Conservation (phyloP, 1,140 invertebrate genomes). For the Vanessa atalanta region DNA sequence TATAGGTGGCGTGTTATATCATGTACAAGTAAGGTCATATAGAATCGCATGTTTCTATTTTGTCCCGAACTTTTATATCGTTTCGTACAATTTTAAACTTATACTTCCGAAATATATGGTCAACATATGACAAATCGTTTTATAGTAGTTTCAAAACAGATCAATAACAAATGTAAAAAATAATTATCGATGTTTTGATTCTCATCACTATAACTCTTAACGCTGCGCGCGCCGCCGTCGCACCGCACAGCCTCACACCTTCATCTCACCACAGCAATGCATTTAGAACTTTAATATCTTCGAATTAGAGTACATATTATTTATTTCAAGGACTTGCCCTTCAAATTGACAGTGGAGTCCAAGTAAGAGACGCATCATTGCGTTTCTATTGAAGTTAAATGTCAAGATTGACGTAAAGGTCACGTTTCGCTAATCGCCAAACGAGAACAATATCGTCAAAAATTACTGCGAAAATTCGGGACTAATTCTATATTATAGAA, state of each 20-base stretch:
- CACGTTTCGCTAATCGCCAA: slow-evolving; percentile 22
- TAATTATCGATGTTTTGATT: neutral
- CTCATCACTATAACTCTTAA: slow-evolving; percentile 49
- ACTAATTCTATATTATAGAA: too few relatives aligned
- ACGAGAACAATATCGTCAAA: neutral
- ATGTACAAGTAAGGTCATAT: too few relatives aligned
- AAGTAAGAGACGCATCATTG: slow-evolving; percentile 44
- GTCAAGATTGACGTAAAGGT: slow-evolving; percentile 39
- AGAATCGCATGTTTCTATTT: too few relatives aligned
- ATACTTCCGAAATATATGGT: too few relatives aligned
- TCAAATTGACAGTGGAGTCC: slow-evolving; percentile 40
- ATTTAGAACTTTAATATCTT: slow-evolving; percentile 38
- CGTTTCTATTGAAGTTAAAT: slow-evolving; percentile 33
- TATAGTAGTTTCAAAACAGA: neutral
- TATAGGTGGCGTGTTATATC: too few relatives aligned
- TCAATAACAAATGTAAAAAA: neutral
- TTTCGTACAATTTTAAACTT: too few relatives aligned
- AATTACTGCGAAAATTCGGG: neutral
- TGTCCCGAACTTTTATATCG: too few relatives aligned
- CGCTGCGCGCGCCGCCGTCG: slow-evolving; percentile 63
- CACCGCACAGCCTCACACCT: slow-evolving; percentile 57
- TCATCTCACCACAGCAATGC: slow-evolving; percentile 45
- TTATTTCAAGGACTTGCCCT: slow-evolving; percentile 27
- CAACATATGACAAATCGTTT: too few relatives aligned
- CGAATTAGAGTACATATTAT: slow-evolving; percentile 27